These are phyloP conservation scores for Ypsolopha scabrella DNA, from an alignment of 2,888 invertebrate genomes.

Conservation along the genomic window DNA sequence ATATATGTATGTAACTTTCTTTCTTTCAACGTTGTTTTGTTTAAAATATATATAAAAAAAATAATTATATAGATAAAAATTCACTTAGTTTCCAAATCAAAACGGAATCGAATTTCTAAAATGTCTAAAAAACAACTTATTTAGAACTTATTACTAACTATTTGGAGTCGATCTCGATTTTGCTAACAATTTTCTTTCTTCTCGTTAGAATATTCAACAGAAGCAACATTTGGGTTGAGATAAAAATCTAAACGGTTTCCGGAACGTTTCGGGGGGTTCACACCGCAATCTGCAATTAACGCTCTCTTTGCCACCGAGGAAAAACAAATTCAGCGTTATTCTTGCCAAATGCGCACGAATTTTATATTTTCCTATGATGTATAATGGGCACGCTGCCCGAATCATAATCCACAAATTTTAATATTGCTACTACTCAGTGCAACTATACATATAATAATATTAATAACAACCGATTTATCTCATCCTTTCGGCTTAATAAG, in stretches of 20 bases:
- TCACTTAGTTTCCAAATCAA: no score
- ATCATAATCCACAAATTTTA: slow-evolving; percentile 2
- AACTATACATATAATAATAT: no score
- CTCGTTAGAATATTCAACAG: slow-evolving; percentile 14
- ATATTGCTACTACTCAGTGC: background rate
- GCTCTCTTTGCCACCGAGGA: slow-evolving; percentile 22
- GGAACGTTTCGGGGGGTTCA: slow-evolving; percentile 12
- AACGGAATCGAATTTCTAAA: no score
- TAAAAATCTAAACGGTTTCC: slow-evolving; percentile 23
- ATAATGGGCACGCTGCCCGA: slow-evolving; percentile 27
- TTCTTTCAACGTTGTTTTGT: no score
- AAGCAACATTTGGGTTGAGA: slow-evolving; percentile 23
- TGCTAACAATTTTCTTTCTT: background rate
- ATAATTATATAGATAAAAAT: no score
- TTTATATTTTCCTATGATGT: slow-evolving; percentile 15
- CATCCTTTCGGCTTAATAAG: no score
- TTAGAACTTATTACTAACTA: no score
- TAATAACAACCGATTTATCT: no score
- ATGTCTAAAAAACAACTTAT: no score
- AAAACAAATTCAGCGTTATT: slow-evolving; percentile 27
- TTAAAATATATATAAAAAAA: no score
- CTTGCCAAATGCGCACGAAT: slow-evolving; percentile 27
- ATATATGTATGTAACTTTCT: no score
- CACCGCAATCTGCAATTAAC: slow-evolving; percentile 29
- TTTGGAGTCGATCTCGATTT: background rate